Evolutionary conservation across 2,888 invertebrate species (phyloP).

Genomic region (Phalera bucephala): DNA sequence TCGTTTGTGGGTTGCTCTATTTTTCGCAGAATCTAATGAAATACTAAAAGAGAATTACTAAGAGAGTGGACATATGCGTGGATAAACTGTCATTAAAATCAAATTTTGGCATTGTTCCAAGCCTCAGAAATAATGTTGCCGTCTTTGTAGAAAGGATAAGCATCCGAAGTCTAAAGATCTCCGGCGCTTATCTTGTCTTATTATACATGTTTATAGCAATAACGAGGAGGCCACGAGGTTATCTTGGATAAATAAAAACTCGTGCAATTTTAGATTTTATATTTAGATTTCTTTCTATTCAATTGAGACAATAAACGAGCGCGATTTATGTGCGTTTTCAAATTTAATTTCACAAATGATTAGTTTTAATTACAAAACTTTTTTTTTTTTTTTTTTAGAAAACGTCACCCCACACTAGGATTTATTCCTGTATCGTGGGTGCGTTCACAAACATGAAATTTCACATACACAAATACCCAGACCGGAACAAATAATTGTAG

Average conservation of each 20-base stretch:
- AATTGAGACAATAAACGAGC: too few species aligned
- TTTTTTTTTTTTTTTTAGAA: too few species aligned
- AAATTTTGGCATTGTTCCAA: conserved; percentile 73
- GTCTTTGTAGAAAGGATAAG: conserved; percentile 65
- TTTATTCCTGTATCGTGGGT: too few species aligned
- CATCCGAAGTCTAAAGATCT: conserved; percentile 37
- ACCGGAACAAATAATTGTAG: too few species aligned
- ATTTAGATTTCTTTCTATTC: conserved; percentile 5
- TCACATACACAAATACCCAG: too few species aligned
- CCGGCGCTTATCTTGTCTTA: conserved; percentile 41
- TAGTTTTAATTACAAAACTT: too few species aligned
- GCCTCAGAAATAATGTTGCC: conserved; percentile 70
- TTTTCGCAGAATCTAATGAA: conserved; percentile 26
- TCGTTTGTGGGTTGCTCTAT: conserved; percentile 16
- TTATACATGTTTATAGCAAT: conserved; percentile 31
- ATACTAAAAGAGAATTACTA: conserved; percentile 40
- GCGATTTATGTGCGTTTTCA: too few species aligned
- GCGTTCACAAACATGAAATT: too few species aligned
- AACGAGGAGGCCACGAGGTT: conserved; percentile 8
- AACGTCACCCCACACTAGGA: too few species aligned
- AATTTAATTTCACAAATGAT: too few species aligned
- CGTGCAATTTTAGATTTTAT: conserved; percentile 4
- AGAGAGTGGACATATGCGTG: conserved; percentile 63
- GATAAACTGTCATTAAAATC: conserved; percentile 79
- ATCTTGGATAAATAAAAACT: conserved; percentile 7